Evolutionary conservation across 2,797 vertebrate genomes (phyloP), one percentile per base, ranked within the genome.

Genomic region (Hylomyscus alleni): DNA sequence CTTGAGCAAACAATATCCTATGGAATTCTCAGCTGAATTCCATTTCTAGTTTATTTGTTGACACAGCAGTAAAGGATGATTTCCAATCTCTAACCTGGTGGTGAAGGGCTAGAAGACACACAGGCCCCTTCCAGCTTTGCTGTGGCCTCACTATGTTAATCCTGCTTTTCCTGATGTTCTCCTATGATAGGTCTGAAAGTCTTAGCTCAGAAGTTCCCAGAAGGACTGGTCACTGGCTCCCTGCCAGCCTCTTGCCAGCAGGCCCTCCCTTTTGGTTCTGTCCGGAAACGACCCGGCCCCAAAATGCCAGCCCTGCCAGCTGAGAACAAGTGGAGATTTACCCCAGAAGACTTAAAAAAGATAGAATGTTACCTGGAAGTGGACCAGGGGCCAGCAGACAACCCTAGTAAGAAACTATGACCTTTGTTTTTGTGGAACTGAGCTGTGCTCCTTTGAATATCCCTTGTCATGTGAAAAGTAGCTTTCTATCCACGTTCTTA

Each of bases 131-230:
- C 19, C 50, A 3, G 80, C 13, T 54, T 83, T 17, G 76, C 26
- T 34, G 5, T n/a, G 37, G 3, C 91, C 0, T 88, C 12, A 17
- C 82, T 22, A 1, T 26, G 0, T 29, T 81, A 47, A 90, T 1
- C 84, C 62, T 75, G 13, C 87, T 5, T 87, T 77, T 40, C 95
- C 91, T 80, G 17, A 72, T 95, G 31, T 1, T 96, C 67, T 96
- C 69, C 75, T 93, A 50, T 89, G 69, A 75, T 87, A 99, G 99
- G 99, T 96, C 98, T 99, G 40, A 99, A 99, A 97, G 99, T 99
- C 19, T 97, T 99, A 0, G 98, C 99, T 13, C 99, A 99, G 98
- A 99, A 99, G 95, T 99, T 99, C 95, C 99, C 99, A 0, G 99
- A 99, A 83, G 99, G 99, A 12, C 47, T 99, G 98, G 98, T 99